Base-by-base conservation (phyloP, 2,797 vertebrate genomes). In the Eulemur rubriventer region DNA sequence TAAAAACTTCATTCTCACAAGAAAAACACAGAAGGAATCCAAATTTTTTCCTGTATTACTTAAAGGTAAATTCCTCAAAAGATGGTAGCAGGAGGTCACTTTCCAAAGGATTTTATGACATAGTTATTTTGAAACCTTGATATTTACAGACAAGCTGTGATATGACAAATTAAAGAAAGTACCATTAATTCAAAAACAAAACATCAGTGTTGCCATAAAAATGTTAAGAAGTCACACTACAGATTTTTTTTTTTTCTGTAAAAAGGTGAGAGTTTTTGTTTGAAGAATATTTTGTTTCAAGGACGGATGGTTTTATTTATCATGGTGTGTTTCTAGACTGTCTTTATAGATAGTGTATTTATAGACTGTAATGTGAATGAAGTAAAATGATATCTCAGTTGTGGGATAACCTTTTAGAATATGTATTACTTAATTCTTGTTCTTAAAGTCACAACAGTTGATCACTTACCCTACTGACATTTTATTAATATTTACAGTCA, bases 391-490 rank as follows among this genome's bases (percentile, higher is more conserved):
- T 59, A 95, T 38, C 46, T 69, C 63, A 92, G 43, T 92, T 94
- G 61, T 86, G 46, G 67, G 80, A 86, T 97, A 97, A 96, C 87
- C 94, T 98, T 97, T 97, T 81, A 86, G 81, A 97, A 97, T 96
- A 93, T 96, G 46, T 96, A 97, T 97, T 96, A 97, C 95, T 96
- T 97, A 92, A 96, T 97, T 97, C 81, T 88, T 93, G 92, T 79
- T 96, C 63, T 97, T 97, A 97, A 98, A 96, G 96, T 88, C 95
- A 97, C 73, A 97, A 92, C 48, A 97, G 95, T 97, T 96, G 93
- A 97, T 98, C 94, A 97, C 76, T 97, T 97, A 97, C 48, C 30
- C 80, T 80, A 87, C 55, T 97, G 96, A 95, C 91, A 96, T 96
- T 97, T 97, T 97, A 85, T 93, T 96, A 95, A 69, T 73, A 97